Evolutionary conservation across 2,113 vertebrate species (phyloP), one percentile per base, ranked within the genome.

Genomic region (Sander vitreus): DNA sequence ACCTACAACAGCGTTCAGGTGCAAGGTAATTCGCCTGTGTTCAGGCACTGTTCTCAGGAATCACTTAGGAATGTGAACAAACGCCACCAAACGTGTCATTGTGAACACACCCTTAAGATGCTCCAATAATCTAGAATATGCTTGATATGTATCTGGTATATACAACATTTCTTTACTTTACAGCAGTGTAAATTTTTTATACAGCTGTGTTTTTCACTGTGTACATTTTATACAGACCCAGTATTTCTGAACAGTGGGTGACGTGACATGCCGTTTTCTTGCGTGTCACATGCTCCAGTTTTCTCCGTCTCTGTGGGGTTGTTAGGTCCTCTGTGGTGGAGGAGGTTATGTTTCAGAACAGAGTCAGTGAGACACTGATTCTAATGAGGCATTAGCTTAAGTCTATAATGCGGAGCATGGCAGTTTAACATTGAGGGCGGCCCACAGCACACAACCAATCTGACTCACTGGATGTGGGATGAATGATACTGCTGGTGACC

Each of bases 301-400:
- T 21, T 13, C 25, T 69, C 15, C 0, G 2, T 53, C 57, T 18
- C 60, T 54, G 48, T 10, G 16, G 6, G 48, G 47, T 33, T 66
- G 68, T 45, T 65, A 43, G 75, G 66, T 83, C 68, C 33, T 68
- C 43, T 48, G 73, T 36, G 18, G 58, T 23, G 67, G 74, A 58
- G 71, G 23, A 69, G 27, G 50, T 54, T 53, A 45, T 60, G 66
- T 73, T 82, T 70, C 76, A 74, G 58, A 78, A 64, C 21, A 0
- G 55, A 83, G 67, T 80, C 68, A 81, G 64, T 57, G 73, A 88
- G 84, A 86, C 53, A 43, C 69, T 84, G 78, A 83, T 80, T 73
- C 74, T 84, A 90, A 92, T 87, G 88, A 90, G 70, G 85, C 72
- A 87, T 89, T 84, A 84, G 74, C 47, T 81, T 87, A 87, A 89